These are phyloP conservation scores for Apoda limacodes DNA, from an alignment of 2,888 invertebrate genomes.

Conservation along the genomic window DNA sequence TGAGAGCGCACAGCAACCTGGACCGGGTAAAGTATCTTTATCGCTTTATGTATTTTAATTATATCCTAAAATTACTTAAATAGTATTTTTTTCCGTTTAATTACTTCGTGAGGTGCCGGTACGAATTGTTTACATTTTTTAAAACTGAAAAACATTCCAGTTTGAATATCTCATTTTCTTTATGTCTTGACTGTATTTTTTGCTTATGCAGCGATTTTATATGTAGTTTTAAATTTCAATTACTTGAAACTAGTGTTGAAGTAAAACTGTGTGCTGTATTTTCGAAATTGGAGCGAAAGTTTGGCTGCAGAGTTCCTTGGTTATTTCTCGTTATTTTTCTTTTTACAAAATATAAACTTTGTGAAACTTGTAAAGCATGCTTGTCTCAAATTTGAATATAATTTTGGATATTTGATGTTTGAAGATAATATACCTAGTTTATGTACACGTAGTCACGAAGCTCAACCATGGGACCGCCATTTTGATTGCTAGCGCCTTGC, in stretches of 20 bases:
- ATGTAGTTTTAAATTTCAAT: slow-evolving; percentile 10
- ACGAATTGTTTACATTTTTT: slow-evolving; percentile 35
- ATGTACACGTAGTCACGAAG: slow-evolving; percentile 48
- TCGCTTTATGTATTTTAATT: slow-evolving; percentile 7
- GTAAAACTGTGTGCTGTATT: slow-evolving; percentile 18
- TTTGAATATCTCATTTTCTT: slow-evolving; percentile 1
- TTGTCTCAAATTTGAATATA: slow-evolving; percentile 2
- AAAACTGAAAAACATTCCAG: slow-evolving; percentile 1
- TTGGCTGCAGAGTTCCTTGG: no score
- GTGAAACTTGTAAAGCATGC: neutral
- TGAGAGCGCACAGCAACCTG: slow-evolving; percentile 30
- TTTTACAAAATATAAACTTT: neutral
- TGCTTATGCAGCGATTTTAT: slow-evolving; percentile 5
- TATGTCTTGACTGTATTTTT: neutral
- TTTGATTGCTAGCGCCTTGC: slow-evolving; percentile 59
- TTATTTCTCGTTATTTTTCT: no score
- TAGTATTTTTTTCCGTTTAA: slow-evolving; percentile 5
- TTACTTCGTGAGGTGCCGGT: slow-evolving; percentile 29
- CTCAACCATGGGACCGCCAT: slow-evolving; percentile 58
- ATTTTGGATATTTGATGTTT: slow-evolving; percentile 27
- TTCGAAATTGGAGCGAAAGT: slow-evolving; percentile 19
- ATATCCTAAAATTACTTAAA: slow-evolving; percentile 5
- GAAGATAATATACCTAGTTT: slow-evolving; percentile 26
- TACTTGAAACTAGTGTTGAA: slow-evolving; percentile 7
- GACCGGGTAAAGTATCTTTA: slow-evolving; percentile 25